phyloP scores from a whole-genome alignment of 2,888 invertebrate species.

The Limnephilus rhombicus region DNA sequence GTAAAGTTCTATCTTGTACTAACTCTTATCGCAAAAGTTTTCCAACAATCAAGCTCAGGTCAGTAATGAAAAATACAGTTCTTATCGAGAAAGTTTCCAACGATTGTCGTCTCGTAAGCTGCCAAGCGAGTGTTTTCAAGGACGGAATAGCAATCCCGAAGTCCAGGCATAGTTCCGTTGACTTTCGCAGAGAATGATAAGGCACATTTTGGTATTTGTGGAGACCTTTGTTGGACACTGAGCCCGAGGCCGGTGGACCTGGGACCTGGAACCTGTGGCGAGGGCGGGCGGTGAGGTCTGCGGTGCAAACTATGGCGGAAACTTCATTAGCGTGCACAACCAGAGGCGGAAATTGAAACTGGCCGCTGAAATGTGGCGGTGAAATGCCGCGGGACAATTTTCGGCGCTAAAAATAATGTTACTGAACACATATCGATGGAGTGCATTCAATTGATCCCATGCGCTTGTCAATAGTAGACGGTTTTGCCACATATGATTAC shows the following conservation, averaged over 20 bases:
- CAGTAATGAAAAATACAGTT: slow-evolving; percentile 12
- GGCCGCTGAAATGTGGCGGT: slow-evolving; percentile 36
- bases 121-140: slow-evolving; percentile 28
- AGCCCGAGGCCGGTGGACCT: background rate
- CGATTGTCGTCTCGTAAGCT: background rate
- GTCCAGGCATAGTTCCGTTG: background rate
- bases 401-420: background rate
- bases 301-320: slow-evolving; percentile 55
- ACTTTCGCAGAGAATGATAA: slow-evolving; percentile 29
- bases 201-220: slow-evolving; percentile 32
- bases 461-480: background rate
- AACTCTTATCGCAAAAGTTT: slow-evolving; percentile 6
- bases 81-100: slow-evolving; percentile 15
- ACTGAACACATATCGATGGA: background rate
- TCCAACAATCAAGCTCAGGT: background rate
- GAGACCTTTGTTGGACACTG: slow-evolving; percentile 32
- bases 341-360: slow-evolving; percentile 51
- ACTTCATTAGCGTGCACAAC: slow-evolving; percentile 50
- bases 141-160: slow-evolving; percentile 7
- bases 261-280: too few species aligned
- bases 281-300: background rate
- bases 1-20: background rate
- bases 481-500: background rate
- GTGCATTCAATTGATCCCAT: background rate
- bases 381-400: slow-evolving; percentile 19